A percentile compares a stretch with the other conserved stretches of the same genome.
phyloP scores from a whole-genome alignment of 2,797 vertebrate species.

The Channallabes apus region DNA sequence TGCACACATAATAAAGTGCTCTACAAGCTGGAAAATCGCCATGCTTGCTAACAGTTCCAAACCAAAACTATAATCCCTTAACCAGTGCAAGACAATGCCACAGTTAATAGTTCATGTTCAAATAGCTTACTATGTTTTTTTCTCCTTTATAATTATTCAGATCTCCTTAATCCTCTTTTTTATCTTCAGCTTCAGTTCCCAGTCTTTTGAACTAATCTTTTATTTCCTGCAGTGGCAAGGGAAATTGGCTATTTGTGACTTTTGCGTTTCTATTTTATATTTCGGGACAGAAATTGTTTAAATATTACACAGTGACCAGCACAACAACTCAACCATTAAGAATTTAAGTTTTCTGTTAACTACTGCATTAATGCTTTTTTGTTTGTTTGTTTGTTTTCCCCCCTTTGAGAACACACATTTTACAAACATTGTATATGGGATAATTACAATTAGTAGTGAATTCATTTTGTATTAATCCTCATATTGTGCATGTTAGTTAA shows the following conservation, averaged over 20 bases:
- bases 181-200: not conserved
- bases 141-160: constrained; percentile 6
- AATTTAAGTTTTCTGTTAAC: constrained; percentile 76
- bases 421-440: no score
- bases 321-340: constrained; percentile 66
- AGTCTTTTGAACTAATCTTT: constrained; percentile 30
- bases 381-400: not conserved
- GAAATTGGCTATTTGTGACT: not conserved
- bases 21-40: constrained; percentile 60
- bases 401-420: no score
- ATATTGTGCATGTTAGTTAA: no score
- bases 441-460: no score
- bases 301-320: constrained; percentile 46
- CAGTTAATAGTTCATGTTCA: constrained; percentile 54
- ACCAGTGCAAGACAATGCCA: constrained; percentile 61
- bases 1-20: constrained; percentile 70
- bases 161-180: not conserved
- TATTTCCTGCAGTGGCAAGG: not conserved
- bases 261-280: not conserved
- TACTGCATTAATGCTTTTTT: not conserved
- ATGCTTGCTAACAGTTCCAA: constrained; percentile 54
- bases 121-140: constrained; percentile 37
- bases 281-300: not conserved
- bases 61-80: constrained; percentile 54
- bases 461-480: no score